Evolutionary conservation across 2,888 invertebrate species (phyloP).

Genomic region (Zele albiditarsus): DNA sequence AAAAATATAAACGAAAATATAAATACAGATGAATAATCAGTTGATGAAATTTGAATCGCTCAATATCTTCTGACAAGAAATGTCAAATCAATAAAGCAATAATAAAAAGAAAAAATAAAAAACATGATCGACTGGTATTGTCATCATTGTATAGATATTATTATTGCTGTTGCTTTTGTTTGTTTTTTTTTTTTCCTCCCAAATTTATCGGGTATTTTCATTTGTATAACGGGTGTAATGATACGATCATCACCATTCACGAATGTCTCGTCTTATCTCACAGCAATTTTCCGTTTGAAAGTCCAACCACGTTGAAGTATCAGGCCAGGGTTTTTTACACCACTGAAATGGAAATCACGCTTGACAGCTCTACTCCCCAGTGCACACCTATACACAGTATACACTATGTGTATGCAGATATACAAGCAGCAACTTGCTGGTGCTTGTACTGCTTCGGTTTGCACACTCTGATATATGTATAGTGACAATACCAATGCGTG

Average conservation of each 20-base stretch:
- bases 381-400: neutral
- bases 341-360: slow-evolving; percentile 35
- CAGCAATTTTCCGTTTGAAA: slow-evolving; percentile 32
- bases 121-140: neutral
- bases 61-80: too few relatives aligned
- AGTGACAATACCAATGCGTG: neutral
- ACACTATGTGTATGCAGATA: neutral
- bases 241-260: slow-evolving; percentile 21
- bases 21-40: too few relatives aligned
- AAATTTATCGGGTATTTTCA: neutral
- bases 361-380: slow-evolving; percentile 14
- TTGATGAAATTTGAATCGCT: too few relatives aligned
- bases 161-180: neutral
- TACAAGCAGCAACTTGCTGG: neutral
- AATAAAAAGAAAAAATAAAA: neutral
- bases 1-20: neutral
- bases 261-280: slow-evolving; percentile 21
- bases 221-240: neutral
- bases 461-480: neutral
- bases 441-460: too few relatives aligned
- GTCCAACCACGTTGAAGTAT: slow-evolving; percentile 28
- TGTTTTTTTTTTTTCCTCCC: neutral
- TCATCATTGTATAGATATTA: neutral
- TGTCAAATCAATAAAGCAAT: neutral
- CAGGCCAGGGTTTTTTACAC: slow-evolving; percentile 4